Evolutionary conservation across 2,797 vertebrate species (phyloP).

Genomic region (Gouania willdenowi): DNA sequence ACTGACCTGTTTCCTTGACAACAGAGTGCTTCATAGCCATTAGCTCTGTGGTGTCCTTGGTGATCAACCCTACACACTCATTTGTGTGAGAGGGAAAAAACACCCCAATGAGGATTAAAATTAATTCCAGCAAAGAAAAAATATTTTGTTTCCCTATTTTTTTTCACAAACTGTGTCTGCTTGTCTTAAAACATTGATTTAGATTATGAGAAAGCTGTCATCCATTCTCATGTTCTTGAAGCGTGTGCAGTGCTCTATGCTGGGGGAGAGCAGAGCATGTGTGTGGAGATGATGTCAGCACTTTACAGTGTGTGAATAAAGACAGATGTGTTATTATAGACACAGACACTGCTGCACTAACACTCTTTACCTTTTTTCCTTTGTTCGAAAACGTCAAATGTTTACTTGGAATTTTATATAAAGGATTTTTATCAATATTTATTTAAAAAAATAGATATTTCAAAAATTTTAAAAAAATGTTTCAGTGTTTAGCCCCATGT

Average conservation of each 20-base stretch:
- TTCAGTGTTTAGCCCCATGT: no score
- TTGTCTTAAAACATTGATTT: constrained; percentile 55
- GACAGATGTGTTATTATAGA: constrained; percentile 68
- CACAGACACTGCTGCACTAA: no score
- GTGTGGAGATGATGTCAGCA: constrained; percentile 61
- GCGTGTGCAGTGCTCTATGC: constrained; percentile 26
- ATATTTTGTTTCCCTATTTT: constrained; percentile 1
- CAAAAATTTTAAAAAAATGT: no score
- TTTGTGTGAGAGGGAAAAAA: constrained; percentile 28
- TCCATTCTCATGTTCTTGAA: constrained; percentile 13
- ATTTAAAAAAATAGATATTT: no score
- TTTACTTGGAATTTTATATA: no score
- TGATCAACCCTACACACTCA: constrained; percentile 34
- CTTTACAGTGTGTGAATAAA: constrained; percentile 53
- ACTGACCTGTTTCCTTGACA: constrained; percentile 64
- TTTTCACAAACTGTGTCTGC: constrained; percentile 27
- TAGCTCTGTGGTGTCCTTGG: constrained; percentile 47
- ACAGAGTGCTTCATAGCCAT: constrained; percentile 50
- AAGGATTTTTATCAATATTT: no score
- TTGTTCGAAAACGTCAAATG: no score
- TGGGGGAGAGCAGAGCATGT: constrained; percentile 11
- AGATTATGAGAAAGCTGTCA: constrained; percentile 49
- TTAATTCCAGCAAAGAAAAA: constrained; percentile 6
- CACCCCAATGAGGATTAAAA: constrained; percentile 4
- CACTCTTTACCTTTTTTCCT: no score